Evolutionary conservation across 2,113 vertebrate species (phyloP).

Genomic region (Brachyhypopomus occidentalis): DNA sequence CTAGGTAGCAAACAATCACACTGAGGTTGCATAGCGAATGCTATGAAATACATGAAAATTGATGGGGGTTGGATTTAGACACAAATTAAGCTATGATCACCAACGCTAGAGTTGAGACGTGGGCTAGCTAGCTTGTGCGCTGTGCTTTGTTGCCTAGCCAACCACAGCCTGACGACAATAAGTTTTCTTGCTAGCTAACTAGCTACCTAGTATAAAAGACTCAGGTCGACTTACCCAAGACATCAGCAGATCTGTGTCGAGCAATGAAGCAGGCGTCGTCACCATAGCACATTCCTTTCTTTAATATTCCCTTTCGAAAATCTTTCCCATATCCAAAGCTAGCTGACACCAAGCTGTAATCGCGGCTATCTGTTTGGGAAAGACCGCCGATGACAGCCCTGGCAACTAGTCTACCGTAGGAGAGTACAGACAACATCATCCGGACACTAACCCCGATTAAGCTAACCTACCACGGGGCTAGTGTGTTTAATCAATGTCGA

Average conservation of each 20-base stretch:
- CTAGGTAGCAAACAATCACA: no score
- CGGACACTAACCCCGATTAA: slow-evolving; percentile 15
- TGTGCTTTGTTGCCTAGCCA: neutral
- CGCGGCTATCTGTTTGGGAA: slow-evolving; percentile 91
- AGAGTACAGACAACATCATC: slow-evolving; percentile 95
- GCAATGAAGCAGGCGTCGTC: slow-evolving; percentile 98
- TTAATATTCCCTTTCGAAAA: slow-evolving; percentile 94
- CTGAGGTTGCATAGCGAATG: no score
- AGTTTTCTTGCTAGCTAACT: neutral
- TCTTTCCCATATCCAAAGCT: slow-evolving; percentile 97
- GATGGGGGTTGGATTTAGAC: neutral
- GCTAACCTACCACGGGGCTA: slow-evolving; percentile 26
- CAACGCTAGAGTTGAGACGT: neutral
- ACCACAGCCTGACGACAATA: neutral
- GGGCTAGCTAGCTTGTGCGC: neutral
- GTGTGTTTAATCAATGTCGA: neutral
- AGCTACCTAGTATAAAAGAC: neutral
- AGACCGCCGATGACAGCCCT: slow-evolving; percentile 95
- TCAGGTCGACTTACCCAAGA: slow-evolving; percentile 80
- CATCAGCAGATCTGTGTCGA: slow-evolving; percentile 87
- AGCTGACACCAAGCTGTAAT: slow-evolving; percentile 94
- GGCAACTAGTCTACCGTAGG: slow-evolving; percentile 95
- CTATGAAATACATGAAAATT: neutral
- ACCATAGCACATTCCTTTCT: slow-evolving; percentile 98
- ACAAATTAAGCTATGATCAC: neutral